A percentile compares a stretch with the other conserved stretches of the same genome.
Conservation (phyloP, 1,140 invertebrate genomes). For the Drosophila mojavensis region DNA sequence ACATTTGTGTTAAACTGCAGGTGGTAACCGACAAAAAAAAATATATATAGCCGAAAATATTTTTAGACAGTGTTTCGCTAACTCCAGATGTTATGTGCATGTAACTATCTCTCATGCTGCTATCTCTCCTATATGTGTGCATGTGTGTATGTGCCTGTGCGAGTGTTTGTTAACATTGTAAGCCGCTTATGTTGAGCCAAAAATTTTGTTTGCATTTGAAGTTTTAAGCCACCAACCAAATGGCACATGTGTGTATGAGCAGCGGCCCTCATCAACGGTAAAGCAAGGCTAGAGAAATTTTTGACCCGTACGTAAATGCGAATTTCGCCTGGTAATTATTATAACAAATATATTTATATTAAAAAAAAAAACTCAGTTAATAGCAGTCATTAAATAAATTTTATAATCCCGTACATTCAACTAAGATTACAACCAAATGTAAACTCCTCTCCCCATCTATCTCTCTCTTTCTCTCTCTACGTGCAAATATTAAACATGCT, state of each 20-base stretch:
- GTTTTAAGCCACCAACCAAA: constrained; percentile 80
- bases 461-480: constrained; percentile 23
- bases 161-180: constrained; percentile 70
- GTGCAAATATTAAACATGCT: constrained; percentile 64
- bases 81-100: constrained; percentile 14
- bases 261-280: too few relatives aligned
- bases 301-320: not conserved
- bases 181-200: constrained; percentile 74
- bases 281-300: too few relatives aligned
- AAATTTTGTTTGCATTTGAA: constrained; percentile 72
- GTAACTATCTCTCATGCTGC: constrained; percentile 8
- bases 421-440: constrained; percentile 56
- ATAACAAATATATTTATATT: constrained; percentile 43
- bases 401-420: constrained; percentile 72
- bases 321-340: constrained; percentile 27
- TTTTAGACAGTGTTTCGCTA: constrained; percentile 4
- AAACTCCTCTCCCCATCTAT: too few relatives aligned
- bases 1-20: constrained; percentile 75
- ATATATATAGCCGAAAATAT: constrained; percentile 33
- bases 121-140: constrained; percentile 6
- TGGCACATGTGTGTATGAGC: constrained; percentile 57
- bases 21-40: constrained; percentile 77
- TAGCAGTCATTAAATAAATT: constrained; percentile 78
- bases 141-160: constrained; percentile 23
- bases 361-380: constrained; percentile 52